Evolutionary conservation across 1,140 invertebrate species (phyloP).

Genomic region (Mamestra configurata): DNA sequence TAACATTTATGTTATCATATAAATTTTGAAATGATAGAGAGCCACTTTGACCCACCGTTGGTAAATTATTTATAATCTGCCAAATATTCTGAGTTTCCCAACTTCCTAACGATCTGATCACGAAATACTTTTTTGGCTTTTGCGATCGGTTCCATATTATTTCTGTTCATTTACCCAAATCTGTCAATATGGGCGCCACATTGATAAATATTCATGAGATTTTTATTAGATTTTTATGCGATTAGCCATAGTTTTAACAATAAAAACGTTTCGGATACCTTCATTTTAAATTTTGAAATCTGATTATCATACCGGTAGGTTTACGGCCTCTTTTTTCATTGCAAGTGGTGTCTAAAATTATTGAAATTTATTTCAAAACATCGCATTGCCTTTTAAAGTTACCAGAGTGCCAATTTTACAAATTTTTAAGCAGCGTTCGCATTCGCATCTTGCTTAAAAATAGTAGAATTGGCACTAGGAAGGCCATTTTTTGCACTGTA

Average conservation of each 20-base stretch:
- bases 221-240: conserved; percentile 22
- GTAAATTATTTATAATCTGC: background rate
- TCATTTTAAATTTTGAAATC: conserved; percentile 5
- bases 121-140: background rate
- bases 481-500: too few species aligned
- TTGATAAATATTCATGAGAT: conserved; percentile 7
- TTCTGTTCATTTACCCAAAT: background rate
- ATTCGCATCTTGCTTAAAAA: too few species aligned
- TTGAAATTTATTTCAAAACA: too few species aligned
- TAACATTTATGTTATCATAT: background rate
- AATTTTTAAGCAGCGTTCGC: too few species aligned
- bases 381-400: background rate
- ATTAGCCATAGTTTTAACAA: background rate
- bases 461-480: too few species aligned
- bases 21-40: background rate
- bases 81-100: background rate
- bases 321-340: background rate
- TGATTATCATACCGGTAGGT: conserved; percentile 22
- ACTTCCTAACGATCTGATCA: background rate
- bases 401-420: too few species aligned
- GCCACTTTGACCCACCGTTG: background rate
- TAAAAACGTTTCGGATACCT: conserved; percentile 12
- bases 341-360: too few species aligned
- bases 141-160: background rate
- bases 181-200: background rate